Conservation (phyloP, 1,140 invertebrate species). For the Drosophila ironensis region DNA sequence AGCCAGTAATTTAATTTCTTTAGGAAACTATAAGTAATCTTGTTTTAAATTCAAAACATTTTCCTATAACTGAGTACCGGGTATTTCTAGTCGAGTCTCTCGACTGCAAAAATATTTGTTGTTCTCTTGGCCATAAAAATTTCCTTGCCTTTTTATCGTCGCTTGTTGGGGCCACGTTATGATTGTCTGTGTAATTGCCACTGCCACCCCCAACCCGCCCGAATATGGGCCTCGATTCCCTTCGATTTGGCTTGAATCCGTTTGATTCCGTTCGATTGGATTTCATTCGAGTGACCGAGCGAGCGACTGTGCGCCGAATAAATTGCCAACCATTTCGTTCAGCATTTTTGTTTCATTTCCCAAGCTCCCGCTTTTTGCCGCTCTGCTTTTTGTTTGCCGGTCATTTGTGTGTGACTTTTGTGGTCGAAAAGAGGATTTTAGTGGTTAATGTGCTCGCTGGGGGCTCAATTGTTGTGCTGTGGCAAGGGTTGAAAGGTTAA, state of each 20-base stretch:
- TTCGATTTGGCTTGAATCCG: neutral
- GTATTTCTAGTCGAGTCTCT: neutral
- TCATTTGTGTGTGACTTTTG: conserved; percentile 50
- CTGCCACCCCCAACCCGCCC: neutral
- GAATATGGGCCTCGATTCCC: neutral
- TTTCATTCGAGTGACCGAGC: conserved; percentile 35
- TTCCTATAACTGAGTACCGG: no score
- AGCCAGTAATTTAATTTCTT: no score
- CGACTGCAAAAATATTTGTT: neutral
- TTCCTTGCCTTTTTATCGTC: conserved; percentile 12
- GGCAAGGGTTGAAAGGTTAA: conserved; percentile 36
- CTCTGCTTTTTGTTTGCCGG: conserved; percentile 16
- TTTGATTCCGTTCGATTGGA: conserved; percentile 36
- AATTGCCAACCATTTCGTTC: conserved; percentile 43
- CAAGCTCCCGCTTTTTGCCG: neutral
- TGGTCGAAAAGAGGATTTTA: conserved; percentile 49
- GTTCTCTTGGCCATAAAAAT: conserved; percentile 34
- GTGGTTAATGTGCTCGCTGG: conserved; percentile 43
- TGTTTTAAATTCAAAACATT: no score
- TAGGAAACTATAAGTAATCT: no score
- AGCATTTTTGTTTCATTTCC: conserved; percentile 38
- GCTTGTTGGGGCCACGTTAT: conserved; percentile 35
- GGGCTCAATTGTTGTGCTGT: conserved; percentile 28
- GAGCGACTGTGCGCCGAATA: conserved; percentile 28
- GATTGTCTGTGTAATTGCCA: conserved; percentile 53